A percentile compares a stretch with the other conserved stretches of the same genome.
Evolutionary conservation across 1,140 invertebrate species (phyloP).

Genomic region (Tetragnatha versicolor): DNA sequence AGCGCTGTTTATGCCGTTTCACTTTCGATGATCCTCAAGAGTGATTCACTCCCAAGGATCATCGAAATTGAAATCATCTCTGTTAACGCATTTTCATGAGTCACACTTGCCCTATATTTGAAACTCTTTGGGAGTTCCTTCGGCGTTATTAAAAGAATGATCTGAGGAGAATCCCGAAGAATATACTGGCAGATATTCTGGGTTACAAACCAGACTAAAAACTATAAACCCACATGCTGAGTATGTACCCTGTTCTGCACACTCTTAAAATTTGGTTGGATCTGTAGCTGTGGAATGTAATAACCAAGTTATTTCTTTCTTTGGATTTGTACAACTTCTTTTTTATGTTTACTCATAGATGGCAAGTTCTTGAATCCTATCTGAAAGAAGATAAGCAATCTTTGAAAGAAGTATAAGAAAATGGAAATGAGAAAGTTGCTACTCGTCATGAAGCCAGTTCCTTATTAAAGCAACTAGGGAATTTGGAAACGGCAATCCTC

Average conservation of each 20-base stretch:
- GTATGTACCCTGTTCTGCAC: conserved; percentile 19
- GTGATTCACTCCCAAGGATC: too few relatives aligned
- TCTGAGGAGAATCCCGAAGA: conserved; percentile 57
- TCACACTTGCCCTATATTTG: too few relatives aligned
- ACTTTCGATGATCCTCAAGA: too few relatives aligned
- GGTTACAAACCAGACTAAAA: conserved; percentile 13
- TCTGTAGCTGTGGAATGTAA: background rate
- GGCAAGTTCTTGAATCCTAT: conserved; percentile 55
- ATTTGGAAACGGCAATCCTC: background rate
- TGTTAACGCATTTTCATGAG: too few relatives aligned
- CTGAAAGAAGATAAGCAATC: background rate
- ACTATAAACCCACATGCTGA: background rate
- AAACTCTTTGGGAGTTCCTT: too few relatives aligned
- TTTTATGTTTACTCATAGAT: conserved; percentile 55
- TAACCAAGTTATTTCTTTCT: background rate
- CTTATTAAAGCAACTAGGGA: background rate
- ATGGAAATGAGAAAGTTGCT: background rate
- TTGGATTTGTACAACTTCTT: conserved; percentile 56
- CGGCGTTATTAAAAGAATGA: too few relatives aligned
- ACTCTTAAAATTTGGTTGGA: conserved; percentile 32
- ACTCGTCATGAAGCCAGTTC: background rate
- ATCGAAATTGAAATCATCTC: too few relatives aligned
- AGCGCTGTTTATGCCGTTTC: too few relatives aligned
- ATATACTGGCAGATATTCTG: conserved; percentile 57
- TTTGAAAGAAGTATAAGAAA: background rate